phyloP scores from a whole-genome alignment of 1,140 invertebrate genomes.

The Condylostylus longicornis region DNA sequence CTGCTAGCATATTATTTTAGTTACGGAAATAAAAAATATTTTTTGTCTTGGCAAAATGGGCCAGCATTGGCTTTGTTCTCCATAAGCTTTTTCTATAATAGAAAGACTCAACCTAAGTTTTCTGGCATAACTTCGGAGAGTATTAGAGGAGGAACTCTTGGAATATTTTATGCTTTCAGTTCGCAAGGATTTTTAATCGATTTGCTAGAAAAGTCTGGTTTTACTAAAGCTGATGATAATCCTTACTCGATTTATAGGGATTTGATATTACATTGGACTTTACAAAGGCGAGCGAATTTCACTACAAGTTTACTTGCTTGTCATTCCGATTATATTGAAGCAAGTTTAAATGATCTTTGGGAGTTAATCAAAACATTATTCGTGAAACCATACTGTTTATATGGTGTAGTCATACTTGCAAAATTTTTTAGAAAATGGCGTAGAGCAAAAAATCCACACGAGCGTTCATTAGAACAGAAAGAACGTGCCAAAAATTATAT shows the following conservation, averaged over 20 bases:
- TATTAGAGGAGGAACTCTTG: conserved; percentile 18
- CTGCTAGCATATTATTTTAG: conserved; percentile 21
- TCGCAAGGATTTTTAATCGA: conserved; percentile 19
- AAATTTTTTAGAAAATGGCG: conserved; percentile 30
- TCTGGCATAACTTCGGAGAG: neutral
- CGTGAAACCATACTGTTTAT: conserved; percentile 28
- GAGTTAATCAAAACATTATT: conserved; percentile 24
- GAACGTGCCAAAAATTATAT: conserved; percentile 29
- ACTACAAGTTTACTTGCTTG: conserved; percentile 22
- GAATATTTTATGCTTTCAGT: conserved; percentile 17
- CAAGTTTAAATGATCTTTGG: conserved; percentile 22
- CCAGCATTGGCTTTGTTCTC: conserved; percentile 17
- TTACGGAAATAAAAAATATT: conserved; percentile 20
- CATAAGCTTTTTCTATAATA: conserved; percentile 7
- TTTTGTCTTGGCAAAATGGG: conserved; percentile 22
- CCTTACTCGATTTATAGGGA: conserved; percentile 16
- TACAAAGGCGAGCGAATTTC: conserved; percentile 23
- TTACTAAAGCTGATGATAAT: conserved; percentile 12
- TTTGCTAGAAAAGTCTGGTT: conserved; percentile 15
- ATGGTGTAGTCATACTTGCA: conserved; percentile 28
- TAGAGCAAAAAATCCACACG: conserved; percentile 9
- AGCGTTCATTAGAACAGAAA: conserved; percentile 14
- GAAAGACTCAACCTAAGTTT: conserved; percentile 1
- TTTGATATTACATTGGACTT: conserved; percentile 20
- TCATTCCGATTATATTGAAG: conserved; percentile 19